Conservation (phyloP, 2,113 vertebrate genomes). For the Cisticola juncidis region DNA sequence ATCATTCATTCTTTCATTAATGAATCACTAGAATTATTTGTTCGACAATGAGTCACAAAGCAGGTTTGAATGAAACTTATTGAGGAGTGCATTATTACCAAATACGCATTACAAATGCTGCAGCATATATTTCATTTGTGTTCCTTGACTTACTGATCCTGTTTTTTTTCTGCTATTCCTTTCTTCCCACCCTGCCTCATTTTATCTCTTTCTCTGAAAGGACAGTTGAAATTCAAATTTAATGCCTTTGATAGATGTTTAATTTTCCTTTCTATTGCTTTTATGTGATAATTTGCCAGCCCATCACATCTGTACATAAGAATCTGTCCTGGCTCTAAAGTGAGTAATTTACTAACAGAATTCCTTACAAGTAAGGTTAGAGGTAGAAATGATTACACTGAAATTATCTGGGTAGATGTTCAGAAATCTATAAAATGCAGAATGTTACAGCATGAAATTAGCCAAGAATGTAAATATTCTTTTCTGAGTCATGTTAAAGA, state of each 20-base stretch:
- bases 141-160: neutral
- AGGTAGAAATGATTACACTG: neutral
- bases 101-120: constrained; percentile 27
- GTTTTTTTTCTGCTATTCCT: neutral
- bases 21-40: constrained; percentile 45
- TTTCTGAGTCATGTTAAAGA: neutral
- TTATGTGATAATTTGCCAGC: neutral
- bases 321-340: neutral
- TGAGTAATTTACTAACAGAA: neutral
- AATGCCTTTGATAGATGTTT: neutral
- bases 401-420: neutral
- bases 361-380: neutral
- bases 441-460: neutral
- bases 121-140: neutral
- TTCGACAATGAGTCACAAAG: constrained; percentile 35
- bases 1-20: constrained; percentile 31
- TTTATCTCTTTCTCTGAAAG: neutral
- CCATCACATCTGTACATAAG: neutral
- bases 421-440: neutral
- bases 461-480: neutral
- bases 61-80: constrained; percentile 24
- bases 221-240: neutral
- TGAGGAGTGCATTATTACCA: constrained; percentile 25
- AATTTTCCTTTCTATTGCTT: neutral
- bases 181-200: neutral